Conservation (phyloP, 92 coral and sea anemone species). For the Pocillopora grandis region DNA sequence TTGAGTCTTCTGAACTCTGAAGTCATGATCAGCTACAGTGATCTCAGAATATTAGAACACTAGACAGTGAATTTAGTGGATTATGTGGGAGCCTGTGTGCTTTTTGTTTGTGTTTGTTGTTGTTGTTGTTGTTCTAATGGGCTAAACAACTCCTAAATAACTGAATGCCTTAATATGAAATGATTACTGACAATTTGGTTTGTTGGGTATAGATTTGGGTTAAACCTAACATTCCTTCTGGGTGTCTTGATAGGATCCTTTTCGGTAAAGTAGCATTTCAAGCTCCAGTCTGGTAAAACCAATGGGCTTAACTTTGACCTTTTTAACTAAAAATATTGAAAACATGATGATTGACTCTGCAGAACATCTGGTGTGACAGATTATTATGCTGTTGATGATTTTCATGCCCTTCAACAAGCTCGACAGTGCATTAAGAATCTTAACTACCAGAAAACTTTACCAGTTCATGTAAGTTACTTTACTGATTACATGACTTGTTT, state of each 20-base stretch:
- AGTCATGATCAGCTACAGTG: no score
- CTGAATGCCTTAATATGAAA: background rate
- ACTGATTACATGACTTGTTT: background rate
- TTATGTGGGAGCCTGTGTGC: no score
- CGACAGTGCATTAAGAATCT: conserved; percentile 88
- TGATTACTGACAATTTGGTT: background rate
- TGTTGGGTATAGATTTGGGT: background rate
- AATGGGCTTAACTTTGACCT: background rate
- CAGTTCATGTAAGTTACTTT: conserved; percentile 49
- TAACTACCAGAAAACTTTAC: conserved; percentile 76
- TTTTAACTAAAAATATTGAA: background rate
- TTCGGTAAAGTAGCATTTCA: no score
- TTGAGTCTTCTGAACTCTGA: no score
- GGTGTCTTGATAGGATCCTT: no score
- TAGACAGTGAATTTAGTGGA: no score
- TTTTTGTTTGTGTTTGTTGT: no score
- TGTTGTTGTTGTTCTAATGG: no score
- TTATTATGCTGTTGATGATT: conserved; percentile 86
- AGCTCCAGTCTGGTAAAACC: no score
- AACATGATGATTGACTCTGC: background rate
- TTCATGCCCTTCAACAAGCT: conserved; percentile 92
- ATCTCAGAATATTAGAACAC: no score
- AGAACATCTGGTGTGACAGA: conserved; percentile 98
- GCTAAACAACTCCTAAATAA: no score
- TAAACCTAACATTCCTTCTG: no score